phyloP scores from a whole-genome alignment of 1,140 invertebrate genomes.

The Harpegnathos saltator region DNA sequence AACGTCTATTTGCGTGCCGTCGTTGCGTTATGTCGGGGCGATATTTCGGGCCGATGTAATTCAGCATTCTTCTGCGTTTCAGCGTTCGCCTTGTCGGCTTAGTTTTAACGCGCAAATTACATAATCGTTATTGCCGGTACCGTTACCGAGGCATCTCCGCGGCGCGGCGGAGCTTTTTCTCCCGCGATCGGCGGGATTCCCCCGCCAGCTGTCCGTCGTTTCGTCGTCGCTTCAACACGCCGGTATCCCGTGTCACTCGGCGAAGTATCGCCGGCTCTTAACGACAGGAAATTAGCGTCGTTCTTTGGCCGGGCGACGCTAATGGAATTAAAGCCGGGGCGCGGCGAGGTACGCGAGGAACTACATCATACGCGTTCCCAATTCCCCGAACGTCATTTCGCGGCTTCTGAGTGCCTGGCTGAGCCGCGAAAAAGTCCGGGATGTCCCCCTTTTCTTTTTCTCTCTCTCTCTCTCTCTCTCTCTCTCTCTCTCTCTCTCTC shows the following conservation, averaged over 20 bases:
- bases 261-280: constrained; percentile 43
- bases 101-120: constrained; percentile 61
- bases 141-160: not conserved
- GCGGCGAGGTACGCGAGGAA: constrained; percentile 59
- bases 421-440: not conserved
- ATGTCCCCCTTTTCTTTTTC: too few relatives aligned
- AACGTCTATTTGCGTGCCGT: too few relatives aligned
- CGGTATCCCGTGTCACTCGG: constrained; percentile 64
- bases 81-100: constrained; percentile 15
- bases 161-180: constrained; percentile 44
- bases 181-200: constrained; percentile 26
- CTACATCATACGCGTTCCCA: constrained; percentile 29
- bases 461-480: too few relatives aligned
- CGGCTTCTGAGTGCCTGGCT: not conserved
- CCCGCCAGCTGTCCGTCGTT: constrained; percentile 4
- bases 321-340: constrained; percentile 69
- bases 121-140: constrained; percentile 10
- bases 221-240: not conserved
- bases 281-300: constrained; percentile 73
- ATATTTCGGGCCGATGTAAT: not conserved
- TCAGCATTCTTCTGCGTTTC: constrained; percentile 4
- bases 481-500: too few relatives aligned
- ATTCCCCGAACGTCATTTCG: constrained; percentile 37
- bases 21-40: too few relatives aligned
- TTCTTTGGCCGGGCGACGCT: constrained; percentile 41